These are phyloP conservation scores for Cordylochernes scorpioides DNA, from an alignment of 2,888 invertebrate species.

Conservation along the genomic window DNA sequence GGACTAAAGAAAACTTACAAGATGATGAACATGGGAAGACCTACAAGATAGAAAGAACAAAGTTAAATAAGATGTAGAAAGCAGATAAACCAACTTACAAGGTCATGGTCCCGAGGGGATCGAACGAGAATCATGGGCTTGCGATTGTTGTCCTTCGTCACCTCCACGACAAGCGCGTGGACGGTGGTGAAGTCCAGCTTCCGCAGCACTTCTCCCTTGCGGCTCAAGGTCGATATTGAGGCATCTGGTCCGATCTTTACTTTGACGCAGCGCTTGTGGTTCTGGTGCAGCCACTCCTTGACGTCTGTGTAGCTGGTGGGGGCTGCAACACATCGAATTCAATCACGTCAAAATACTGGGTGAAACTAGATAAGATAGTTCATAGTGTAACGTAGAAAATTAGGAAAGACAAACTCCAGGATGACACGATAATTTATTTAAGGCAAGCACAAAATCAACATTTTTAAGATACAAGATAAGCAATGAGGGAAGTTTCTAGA, in stretches of 20 bases:
- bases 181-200: slow-evolving; percentile 47
- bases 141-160: slow-evolving; percentile 40
- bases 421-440: no score
- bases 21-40: not conserved
- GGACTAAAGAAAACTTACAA: not conserved
- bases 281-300: slow-evolving; percentile 76
- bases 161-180: slow-evolving; percentile 54
- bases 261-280: slow-evolving; percentile 61
- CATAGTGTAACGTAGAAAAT: no score
- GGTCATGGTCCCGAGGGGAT: slow-evolving; percentile 64
- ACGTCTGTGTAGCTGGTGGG: no score
- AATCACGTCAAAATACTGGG: no score
- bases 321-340: no score
- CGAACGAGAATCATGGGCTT: slow-evolving; percentile 44
- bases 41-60: not conserved
- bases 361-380: no score
- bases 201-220: slow-evolving; percentile 69
- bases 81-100: slow-evolving; percentile 27
- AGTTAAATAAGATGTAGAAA: not conserved
- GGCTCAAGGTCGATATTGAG: slow-evolving; percentile 54
- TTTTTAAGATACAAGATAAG: no score
- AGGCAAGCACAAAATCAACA: no score
- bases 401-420: no score
- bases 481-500: no score
- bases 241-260: slow-evolving; percentile 68